These are phyloP conservation scores for Amiota mariae DNA, from an alignment of 2,888 invertebrate genomes.

Conservation along the genomic window DNA sequence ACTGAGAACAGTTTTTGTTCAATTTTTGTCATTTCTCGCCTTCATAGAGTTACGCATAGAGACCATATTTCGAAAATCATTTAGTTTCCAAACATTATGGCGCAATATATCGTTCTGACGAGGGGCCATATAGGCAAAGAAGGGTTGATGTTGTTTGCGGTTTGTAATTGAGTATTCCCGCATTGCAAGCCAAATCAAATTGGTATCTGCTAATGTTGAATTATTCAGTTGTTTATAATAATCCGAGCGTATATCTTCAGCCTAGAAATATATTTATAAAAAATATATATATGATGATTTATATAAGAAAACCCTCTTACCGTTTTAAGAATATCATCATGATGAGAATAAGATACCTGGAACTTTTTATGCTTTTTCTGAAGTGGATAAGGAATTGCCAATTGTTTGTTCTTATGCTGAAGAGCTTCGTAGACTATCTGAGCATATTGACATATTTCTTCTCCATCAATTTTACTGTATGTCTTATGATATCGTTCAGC, in stretches of 20 bases:
- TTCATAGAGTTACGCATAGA: not conserved
- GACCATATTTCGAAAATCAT: not conserved
- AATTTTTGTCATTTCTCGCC: no score
- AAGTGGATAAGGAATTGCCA: no score
- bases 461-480: slow-evolving; percentile 26
- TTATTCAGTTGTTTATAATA: slow-evolving; percentile 25
- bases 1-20: no score
- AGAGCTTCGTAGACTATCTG: not conserved
- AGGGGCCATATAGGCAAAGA: slow-evolving; percentile 36
- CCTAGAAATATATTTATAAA: not conserved
- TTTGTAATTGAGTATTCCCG: slow-evolving; percentile 14
- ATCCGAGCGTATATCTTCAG: not conserved
- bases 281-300: no score
- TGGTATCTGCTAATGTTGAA: slow-evolving; percentile 20
- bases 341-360: not conserved
- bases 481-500: slow-evolving; percentile 45
- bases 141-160: slow-evolving; percentile 11
- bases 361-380: not conserved
- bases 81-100: not conserved
- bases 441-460: not conserved
- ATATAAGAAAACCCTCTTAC: no score
- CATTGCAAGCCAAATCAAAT: slow-evolving; percentile 29
- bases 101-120: not conserved
- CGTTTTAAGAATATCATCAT: not conserved
- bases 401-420: not conserved